These are phyloP conservation scores for Acrossocheilus fasciatus DNA, from an alignment of 2,797 vertebrate genomes.

Conservation along the genomic window DNA sequence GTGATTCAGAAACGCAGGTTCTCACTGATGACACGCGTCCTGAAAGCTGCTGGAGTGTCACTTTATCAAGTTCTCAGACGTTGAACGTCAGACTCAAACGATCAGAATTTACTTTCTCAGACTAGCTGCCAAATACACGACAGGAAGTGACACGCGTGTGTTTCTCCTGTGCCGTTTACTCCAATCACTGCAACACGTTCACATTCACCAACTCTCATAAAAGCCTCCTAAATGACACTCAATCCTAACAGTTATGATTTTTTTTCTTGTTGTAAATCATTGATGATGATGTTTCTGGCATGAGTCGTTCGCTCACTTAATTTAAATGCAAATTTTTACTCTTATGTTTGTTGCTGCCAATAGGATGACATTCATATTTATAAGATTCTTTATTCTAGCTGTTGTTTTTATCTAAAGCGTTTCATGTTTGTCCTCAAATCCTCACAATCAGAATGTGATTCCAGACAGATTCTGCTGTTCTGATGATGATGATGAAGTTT, in stretches of 20 bases:
- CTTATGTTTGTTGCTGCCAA: constrained; percentile 74
- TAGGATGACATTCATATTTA: constrained; percentile 59
- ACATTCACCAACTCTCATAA: neutral
- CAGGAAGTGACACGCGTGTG: neutral
- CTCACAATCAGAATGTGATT: constrained; percentile 23
- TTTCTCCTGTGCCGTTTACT: neutral
- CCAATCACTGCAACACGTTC: neutral
- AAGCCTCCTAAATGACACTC: constrained; percentile 27
- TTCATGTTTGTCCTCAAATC: neutral
- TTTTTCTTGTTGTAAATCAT: constrained; percentile 63
- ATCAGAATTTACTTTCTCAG: neutral
- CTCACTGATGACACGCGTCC: neutral
- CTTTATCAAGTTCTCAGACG: neutral
- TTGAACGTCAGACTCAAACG: neutral
- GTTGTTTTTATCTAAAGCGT: constrained; percentile 19
- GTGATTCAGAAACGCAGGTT: too few species aligned
- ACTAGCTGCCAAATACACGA: neutral
- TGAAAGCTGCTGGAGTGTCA: neutral
- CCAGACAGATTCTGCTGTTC: too few species aligned
- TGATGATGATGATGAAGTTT: too few species aligned
- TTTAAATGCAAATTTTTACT: constrained; percentile 68
- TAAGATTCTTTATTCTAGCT: constrained; percentile 59
- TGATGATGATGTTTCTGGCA: constrained; percentile 36
- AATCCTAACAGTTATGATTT: constrained; percentile 50
- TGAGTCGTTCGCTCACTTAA: constrained; percentile 62